Evolutionary conservation across 1,140 invertebrate genomes (phyloP), one percentile per base, ranked within the genome.

Genomic region (Lycorma delicatula): DNA sequence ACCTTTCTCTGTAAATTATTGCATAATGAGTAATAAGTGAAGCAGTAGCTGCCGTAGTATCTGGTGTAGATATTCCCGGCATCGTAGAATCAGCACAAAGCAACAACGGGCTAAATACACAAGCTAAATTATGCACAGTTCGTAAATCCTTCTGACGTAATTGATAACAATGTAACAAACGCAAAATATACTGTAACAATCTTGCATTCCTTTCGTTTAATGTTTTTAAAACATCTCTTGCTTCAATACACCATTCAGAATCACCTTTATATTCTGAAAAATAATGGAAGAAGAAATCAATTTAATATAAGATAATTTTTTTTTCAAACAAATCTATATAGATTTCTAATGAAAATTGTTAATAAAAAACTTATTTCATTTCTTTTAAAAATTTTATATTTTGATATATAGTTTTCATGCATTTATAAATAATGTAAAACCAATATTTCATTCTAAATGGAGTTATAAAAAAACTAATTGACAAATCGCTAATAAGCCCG

Each of bases 161-260:
- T 22, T 47, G 41, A 62, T 76, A 77, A 31, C 67, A 68, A 59
- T 74, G 70, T 23, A 77, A 67, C 56, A 75, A 73, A 27, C 70
- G 68, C 5, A 71, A 63, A 46, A 76, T 64, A 55, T 74, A 74
- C n/a, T 71, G 69, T n/a, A 77, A 65, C 9, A 74, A 57, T 53
- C 67, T 68, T 41, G 72, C 72, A 58, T 75, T 68, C 31, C 68
- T 68, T 5, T 67, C 61, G 20, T 73, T 68, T n/a, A 75, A 56
- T 25, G 67, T 68, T 22, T 59, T 63, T 41, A 74, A 63, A 2
- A 48, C 44, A n/a, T 23, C 18, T 41, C 53, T 12, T 22, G 50
- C 44, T 16, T 52, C 26, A 38, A 31, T 20, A 56, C 56, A 56
- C 62, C 59, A 63, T 29, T 57, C 56, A 26, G 27, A 49, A 18